A percentile compares a stretch with the other conserved stretches of the same genome.
Evolutionary conservation across 2,113 vertebrate genomes (phyloP).

Genomic region (Calonectris borealis): DNA sequence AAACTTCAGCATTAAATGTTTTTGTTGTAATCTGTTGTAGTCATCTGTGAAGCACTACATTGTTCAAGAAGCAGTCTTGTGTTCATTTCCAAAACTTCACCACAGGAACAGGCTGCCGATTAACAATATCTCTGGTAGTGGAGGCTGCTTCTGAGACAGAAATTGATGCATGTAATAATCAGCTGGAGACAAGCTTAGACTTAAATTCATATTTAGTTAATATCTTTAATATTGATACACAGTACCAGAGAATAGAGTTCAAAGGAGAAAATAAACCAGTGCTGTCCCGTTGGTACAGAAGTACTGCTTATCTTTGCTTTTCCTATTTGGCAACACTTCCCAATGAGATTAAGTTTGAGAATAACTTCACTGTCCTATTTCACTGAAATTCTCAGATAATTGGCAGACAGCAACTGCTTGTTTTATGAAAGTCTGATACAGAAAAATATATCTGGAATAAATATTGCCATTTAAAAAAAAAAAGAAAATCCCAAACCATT

Average conservation of each 20-base stretch:
- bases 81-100: background rate
- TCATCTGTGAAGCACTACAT: background rate
- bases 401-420: background rate
- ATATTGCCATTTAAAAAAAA: background rate
- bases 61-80: background rate
- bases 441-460: background rate
- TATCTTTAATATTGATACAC: background rate
- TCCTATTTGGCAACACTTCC: background rate
- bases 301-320: background rate
- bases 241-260: background rate
- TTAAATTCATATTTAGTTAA: background rate
- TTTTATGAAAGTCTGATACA: background rate
- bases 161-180: background rate
- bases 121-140: background rate
- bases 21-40: background rate
- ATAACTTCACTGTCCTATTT: background rate
- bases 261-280: background rate
- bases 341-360: background rate
- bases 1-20: background rate
- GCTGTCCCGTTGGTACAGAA: background rate
- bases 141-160: background rate
- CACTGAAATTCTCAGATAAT: background rate
- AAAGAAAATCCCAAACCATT: background rate
- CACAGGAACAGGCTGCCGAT: background rate
- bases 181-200: background rate